Conservation (phyloP, 2,113 vertebrate species). For the Anhinga anhinga region DNA sequence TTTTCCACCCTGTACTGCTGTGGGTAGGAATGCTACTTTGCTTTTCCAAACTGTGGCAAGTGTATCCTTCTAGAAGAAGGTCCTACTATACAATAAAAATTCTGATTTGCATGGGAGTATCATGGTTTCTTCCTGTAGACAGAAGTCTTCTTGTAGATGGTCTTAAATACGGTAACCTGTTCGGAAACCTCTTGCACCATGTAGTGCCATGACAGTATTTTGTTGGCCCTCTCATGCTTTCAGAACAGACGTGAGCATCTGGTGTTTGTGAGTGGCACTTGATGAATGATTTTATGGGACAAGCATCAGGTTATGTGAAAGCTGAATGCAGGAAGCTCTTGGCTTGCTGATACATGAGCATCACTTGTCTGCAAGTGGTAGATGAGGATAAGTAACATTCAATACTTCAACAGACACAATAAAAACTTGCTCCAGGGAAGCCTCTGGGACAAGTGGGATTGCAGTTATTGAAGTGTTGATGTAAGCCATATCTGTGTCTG, state of each 20-base stretch:
- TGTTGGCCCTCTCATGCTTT: background rate
- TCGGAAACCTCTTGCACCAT: background rate
- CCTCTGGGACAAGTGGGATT: background rate
- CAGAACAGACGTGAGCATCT: background rate
- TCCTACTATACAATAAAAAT: background rate
- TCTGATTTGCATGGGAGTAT: background rate
- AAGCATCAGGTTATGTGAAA: background rate
- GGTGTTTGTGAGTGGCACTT: background rate
- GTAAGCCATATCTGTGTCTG: background rate
- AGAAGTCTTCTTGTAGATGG: background rate
- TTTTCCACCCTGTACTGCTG: background rate
- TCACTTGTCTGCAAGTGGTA: background rate
- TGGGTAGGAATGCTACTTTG: background rate
- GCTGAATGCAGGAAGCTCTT: background rate
- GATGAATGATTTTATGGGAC: background rate
- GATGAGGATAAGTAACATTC: background rate
- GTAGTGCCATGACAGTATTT: background rate
- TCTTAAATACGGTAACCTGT: background rate
- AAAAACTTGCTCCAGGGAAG: background rate
- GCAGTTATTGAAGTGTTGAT: background rate
- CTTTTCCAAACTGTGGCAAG: background rate
- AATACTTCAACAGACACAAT: background rate
- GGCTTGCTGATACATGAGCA: background rate
- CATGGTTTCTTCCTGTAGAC: background rate
- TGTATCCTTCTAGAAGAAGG: background rate